A percentile compares a stretch with the other conserved stretches of the same genome.
These are phyloP conservation scores for Alosa alosa DNA, from an alignment of 2,113 vertebrate species.

Conservation along the genomic window DNA sequence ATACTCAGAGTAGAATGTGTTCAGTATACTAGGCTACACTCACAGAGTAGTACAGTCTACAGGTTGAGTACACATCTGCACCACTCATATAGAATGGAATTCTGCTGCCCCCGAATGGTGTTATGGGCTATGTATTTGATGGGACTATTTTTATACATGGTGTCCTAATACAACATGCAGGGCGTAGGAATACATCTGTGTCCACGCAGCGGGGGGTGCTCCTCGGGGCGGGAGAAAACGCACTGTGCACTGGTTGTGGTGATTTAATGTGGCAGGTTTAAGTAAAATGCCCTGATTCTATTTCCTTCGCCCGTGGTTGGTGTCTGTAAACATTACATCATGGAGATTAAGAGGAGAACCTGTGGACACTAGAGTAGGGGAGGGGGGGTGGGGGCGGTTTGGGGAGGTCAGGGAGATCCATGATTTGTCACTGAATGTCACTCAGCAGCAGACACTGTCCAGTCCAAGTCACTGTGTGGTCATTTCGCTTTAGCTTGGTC, in stretches of 20 bases:
- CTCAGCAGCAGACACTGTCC: no score
- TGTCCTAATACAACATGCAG: neutral
- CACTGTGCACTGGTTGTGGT: neutral
- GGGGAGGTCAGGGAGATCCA: no score
- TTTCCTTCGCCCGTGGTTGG: neutral
- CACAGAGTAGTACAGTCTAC: no score
- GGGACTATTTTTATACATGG: neutral
- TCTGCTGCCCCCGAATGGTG: neutral
- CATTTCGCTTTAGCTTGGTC: no score
- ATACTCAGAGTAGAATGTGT: neutral
- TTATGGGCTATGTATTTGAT: neutral
- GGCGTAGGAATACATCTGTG: neutral
- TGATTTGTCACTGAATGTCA: no score
- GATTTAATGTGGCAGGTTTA: constrained; percentile 3
- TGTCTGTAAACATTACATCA: constrained; percentile 1
- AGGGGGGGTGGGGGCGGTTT: neutral
- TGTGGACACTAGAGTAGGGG: neutral
- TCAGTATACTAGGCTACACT: neutral
- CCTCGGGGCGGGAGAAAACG: neutral
- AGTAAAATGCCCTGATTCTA: neutral
- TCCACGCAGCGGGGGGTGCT: neutral
- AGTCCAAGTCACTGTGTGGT: no score
- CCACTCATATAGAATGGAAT: neutral
- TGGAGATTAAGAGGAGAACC: neutral
- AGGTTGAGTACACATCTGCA: no score